Evolutionary conservation across 2,888 invertebrate genomes (phyloP).

Genomic region (Autographa gamma): DNA sequence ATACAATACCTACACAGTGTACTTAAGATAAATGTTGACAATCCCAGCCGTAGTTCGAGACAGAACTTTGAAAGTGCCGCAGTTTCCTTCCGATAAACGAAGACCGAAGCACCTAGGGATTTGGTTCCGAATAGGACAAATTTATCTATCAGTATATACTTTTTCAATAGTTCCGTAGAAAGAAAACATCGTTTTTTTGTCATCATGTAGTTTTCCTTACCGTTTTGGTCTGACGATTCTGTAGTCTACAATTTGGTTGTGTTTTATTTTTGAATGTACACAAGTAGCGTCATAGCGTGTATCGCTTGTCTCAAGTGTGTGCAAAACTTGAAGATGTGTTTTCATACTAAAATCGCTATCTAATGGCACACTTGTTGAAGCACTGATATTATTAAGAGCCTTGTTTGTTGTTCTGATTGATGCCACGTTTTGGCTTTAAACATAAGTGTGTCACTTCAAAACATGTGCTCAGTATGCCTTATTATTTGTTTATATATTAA

Average conservation of each 20-base stretch:
- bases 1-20: no score
- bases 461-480: not conserved
- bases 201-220: slow-evolving; percentile 18
- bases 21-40: not conserved
- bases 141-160: slow-evolving; percentile 24
- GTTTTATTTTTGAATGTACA: not conserved
- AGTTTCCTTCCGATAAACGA: slow-evolving; percentile 21
- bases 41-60: slow-evolving; percentile 12
- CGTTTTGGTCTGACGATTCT: slow-evolving; percentile 29
- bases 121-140: slow-evolving; percentile 10
- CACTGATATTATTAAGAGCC: not conserved
- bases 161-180: slow-evolving; percentile 18
- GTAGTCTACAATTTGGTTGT: not conserved
- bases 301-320: not conserved
- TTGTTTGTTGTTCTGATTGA: not conserved
- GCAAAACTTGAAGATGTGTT: not conserved
- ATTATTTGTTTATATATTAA: no score
- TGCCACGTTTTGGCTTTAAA: not conserved
- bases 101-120: not conserved
- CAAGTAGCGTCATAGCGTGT: not conserved
- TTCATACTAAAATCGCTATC: not conserved
- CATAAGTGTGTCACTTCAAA: not conserved
- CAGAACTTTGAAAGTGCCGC: slow-evolving; percentile 24
- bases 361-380: slow-evolving; percentile 2
- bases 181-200: slow-evolving; percentile 18